Evolutionary conservation across 2,797 vertebrate genomes (phyloP).

Genomic region (Manis javanica): DNA sequence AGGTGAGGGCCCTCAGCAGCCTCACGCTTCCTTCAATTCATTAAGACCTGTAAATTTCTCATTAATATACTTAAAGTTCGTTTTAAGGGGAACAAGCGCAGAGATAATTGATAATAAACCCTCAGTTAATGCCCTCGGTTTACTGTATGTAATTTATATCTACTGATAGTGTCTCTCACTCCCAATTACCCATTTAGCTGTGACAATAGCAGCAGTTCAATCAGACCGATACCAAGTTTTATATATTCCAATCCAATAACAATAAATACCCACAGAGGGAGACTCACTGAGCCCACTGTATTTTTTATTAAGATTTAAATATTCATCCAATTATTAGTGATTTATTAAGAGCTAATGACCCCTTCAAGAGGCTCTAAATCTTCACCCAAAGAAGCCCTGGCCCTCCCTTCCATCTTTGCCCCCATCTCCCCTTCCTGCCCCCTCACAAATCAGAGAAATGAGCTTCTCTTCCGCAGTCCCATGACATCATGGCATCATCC

Average conservation of each 20-base stretch:
- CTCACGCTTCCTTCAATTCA: constrained; percentile 58
- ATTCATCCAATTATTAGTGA: constrained; percentile 83
- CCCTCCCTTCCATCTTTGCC: not conserved
- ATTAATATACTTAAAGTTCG: constrained; percentile 82
- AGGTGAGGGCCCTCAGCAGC: not conserved
- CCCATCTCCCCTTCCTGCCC: not conserved
- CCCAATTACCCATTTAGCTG: constrained; percentile 80
- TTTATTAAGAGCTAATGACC: constrained; percentile 80
- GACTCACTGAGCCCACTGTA: constrained; percentile 46
- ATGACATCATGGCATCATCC: constrained; percentile 82
- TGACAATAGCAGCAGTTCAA: constrained; percentile 77
- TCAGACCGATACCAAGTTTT: constrained; percentile 81
- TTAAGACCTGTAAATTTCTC: constrained; percentile 71
- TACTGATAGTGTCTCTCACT: constrained; percentile 76
- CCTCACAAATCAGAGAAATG: constrained; percentile 53
- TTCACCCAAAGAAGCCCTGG: constrained; percentile 62
- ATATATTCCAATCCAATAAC: constrained; percentile 77
- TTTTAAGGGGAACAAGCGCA: constrained; percentile 78
- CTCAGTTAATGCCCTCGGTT: constrained; percentile 85
- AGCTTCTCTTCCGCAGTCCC: constrained; percentile 74
- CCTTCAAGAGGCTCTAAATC: constrained; percentile 75
- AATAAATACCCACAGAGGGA: constrained; percentile 80
- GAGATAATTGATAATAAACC: constrained; percentile 88
- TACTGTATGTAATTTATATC: constrained; percentile 85
- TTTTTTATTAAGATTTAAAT: constrained; percentile 82